Evolutionary conservation across 2,888 invertebrate species (phyloP).

Genomic region (Latrodectus elegans): DNA sequence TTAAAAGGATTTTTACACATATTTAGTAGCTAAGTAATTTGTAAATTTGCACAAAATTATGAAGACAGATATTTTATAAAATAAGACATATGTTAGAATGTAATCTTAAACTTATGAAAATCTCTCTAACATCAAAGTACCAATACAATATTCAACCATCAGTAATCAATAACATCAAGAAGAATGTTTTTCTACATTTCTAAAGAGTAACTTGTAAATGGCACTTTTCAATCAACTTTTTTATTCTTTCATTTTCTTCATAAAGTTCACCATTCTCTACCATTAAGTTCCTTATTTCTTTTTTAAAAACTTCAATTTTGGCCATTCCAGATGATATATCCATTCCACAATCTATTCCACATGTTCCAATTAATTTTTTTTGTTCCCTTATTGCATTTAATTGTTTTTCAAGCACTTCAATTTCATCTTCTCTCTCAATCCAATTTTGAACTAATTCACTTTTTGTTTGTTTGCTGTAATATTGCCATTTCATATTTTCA

Average conservation of each 20-base stretch:
- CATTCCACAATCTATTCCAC: neutral
- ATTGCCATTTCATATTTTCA: constrained; percentile 89
- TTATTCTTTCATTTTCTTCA: constrained; percentile 15
- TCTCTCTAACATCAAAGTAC: too few relatives aligned
- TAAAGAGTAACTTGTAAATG: too few relatives aligned
- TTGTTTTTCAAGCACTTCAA: constrained; percentile 78
- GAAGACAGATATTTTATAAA: too few relatives aligned
- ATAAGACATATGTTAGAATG: too few relatives aligned
- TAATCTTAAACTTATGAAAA: too few relatives aligned
- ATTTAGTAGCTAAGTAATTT: too few relatives aligned
- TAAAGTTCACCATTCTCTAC: constrained; percentile 44
- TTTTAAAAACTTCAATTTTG: constrained; percentile 44
- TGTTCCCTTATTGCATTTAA: constrained; percentile 21
- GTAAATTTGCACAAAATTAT: too few relatives aligned
- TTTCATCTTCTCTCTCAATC: constrained; percentile 86
- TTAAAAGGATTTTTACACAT: too few relatives aligned
- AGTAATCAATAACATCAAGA: too few relatives aligned
- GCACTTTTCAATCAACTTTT: too few relatives aligned
- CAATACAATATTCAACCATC: too few relatives aligned
- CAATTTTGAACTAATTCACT: constrained; percentile 91
- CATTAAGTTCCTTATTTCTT: constrained; percentile 41
- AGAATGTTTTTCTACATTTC: too few relatives aligned
- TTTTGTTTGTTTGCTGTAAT: constrained; percentile 88
- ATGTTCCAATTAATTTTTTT: neutral
- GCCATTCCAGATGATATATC: constrained; percentile 18